Evolutionary conservation across 2,113 vertebrate species (phyloP), one percentile per base, ranked within the genome.

Genomic region (Triplophysa tibetana): DNA sequence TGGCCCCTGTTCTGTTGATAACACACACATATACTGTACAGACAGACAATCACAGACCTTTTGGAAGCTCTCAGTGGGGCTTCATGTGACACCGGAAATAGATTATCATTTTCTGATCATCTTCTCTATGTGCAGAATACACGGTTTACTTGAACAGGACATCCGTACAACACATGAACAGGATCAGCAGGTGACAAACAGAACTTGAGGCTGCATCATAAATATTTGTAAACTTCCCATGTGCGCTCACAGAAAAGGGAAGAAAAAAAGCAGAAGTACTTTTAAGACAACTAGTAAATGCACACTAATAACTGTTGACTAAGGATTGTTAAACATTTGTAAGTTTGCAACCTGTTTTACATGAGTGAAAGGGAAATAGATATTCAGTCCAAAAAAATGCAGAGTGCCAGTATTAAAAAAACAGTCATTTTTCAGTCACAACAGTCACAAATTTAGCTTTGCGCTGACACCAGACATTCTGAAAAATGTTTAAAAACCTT

Each of bases 51-150:
- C 84, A 80, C 75, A 77, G 74, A 41, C 84, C 78, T 85, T 75
- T 78, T 78, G 74, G 68, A 86, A 83, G 80, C 79, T 83, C 61
- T 83, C 79, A 79, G 83, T 70, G 63, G 83, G 83, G 79, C 77
- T 72, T 50, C 54, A 75, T 78, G 50, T 70, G 72, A 86, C 88
- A 85, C 77, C 81, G 38, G 52, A 85, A 85, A 83, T 69, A 24
- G 24, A 74, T 63, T 76, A 81, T 87, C 74, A 16, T 7, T 58
- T 8, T 10, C 1, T 70, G 78, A 77, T 73, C 58, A 76, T 77
- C 61, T 66, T n/a, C 13, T 13, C 52, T 19, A 61, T 26, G 62
- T 66, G 78, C 21, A 17, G 68, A 58, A 65, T 52, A 70, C 1
- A 23, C 33, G 26, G 63, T 81, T 52, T 61, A 75, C 84, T 81